These are phyloP conservation scores for Nomada flava DNA, from an alignment of 2,888 invertebrate species.

Conservation along the genomic window DNA sequence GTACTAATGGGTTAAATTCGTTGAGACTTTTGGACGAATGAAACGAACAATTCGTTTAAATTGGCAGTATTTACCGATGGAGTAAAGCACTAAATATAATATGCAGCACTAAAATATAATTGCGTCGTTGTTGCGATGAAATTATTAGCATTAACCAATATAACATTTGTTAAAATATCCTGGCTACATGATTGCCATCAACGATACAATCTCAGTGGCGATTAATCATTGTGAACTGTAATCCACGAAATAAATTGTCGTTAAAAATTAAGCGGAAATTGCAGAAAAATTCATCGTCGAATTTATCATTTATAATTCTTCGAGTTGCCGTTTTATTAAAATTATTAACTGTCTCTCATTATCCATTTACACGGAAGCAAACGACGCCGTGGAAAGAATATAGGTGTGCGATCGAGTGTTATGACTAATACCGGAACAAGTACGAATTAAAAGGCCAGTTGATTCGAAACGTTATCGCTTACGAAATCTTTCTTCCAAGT, in stretches of 20 bases:
- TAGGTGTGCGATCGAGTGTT: neutral
- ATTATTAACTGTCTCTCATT: too few species aligned
- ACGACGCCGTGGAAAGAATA: neutral
- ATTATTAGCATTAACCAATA: neutral
- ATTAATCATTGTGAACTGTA: neutral
- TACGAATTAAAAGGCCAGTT: conserved; percentile 32
- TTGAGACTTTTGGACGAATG: neutral
- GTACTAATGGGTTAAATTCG: neutral
- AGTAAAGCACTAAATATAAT: neutral
- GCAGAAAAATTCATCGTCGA: too few species aligned
- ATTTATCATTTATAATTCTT: too few species aligned
- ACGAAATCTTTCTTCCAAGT: conserved; percentile 43
- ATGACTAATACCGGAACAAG: neutral
- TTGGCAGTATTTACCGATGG: neutral
- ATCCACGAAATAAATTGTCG: too few species aligned
- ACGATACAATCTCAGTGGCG: neutral
- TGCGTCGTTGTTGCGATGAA: neutral
- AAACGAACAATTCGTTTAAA: neutral
- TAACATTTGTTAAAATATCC: neutral
- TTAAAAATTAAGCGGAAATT: too few species aligned
- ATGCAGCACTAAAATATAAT: neutral
- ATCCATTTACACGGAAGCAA: too few species aligned
- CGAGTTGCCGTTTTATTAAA: too few species aligned
- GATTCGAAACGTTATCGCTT: conserved; percentile 50
- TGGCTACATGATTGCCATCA: neutral